Percentiles rank a stretch among this genome's conserved stretches.
Evolutionary conservation across 2,797 vertebrate species (phyloP).

Genomic region (Clarias platycephalus): DNA sequence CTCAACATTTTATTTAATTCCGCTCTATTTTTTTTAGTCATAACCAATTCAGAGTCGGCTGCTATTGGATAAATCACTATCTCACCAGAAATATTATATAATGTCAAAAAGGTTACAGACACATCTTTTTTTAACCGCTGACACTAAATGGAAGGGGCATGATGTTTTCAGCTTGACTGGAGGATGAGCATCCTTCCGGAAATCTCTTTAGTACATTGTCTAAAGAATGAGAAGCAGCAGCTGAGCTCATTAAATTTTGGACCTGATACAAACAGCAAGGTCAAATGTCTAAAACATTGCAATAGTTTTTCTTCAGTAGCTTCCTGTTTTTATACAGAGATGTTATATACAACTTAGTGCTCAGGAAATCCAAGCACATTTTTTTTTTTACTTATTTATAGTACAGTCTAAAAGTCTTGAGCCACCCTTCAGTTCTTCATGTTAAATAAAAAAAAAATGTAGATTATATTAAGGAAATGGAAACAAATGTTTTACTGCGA

Average conservation of each 20-base stretch:
- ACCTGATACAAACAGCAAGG: neutral
- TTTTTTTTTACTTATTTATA: neutral
- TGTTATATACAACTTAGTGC: neutral
- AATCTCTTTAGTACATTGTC: neutral
- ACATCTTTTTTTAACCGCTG: neutral
- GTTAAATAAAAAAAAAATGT: no score
- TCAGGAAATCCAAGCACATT: neutral
- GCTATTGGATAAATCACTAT: neutral
- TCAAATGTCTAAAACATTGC: neutral
- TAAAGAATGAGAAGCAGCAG: neutral
- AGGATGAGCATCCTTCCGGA: neutral
- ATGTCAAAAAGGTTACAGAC: neutral
- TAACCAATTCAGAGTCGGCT: neutral
- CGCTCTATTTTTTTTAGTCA: neutral
- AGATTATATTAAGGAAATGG: no score
- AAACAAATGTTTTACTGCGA: no score
- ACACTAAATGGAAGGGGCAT: neutral
- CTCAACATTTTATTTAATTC: conserved; percentile 26
- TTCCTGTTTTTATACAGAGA: neutral
- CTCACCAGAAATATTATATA: conserved; percentile 7
- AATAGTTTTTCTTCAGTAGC: neutral
- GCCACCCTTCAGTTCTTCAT: no score
- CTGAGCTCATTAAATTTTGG: neutral
- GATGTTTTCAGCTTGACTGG: neutral
- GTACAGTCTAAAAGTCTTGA: neutral